Evolutionary conservation across 1,140 invertebrate species (phyloP), one percentile per base, ranked within the genome.

Genomic region (Agrilus planipennis): DNA sequence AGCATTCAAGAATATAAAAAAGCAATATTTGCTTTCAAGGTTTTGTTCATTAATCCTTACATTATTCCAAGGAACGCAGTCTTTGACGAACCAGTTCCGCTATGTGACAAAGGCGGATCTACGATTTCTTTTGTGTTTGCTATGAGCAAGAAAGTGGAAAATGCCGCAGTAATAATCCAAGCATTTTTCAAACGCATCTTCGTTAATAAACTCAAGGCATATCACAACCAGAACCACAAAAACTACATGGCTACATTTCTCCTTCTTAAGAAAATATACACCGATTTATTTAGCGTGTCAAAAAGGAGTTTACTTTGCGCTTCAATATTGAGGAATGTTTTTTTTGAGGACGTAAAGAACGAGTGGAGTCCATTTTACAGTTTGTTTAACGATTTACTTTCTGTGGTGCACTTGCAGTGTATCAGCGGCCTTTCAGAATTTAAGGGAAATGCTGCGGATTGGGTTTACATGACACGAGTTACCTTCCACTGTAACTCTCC

Each of bases 121-220:
- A 35, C 7, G 7, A 15, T 25, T 35, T 3, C n/a, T 14, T 19
- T 14, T 27, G 30, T 9, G 7, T 9, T 36, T 36, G 3, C 6
- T 3, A 43, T 43, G 40, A 38, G 34, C 1, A 47, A 47, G 34
- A 28, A 28, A n/a, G 32, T 43, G 35, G 37, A 55, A 37, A 40
- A 39, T 19, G 39, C 49, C 5, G 45, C 46, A 14, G 37, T 49
- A 14, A 54, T 40, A 29, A 44, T 57, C 9, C 49, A 52, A 25
- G 41, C 55, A 5, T 49, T 49, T 34, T 52, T 55, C 29, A 55
- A 52, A 41, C 22, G 40, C 7, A 19, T 49, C 7, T 50, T 46
- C 23, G 39, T 52, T 11, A 28, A 37, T 36, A 37, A 18, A 16
- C 14, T 54, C 3, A 29, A 46, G 20, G 41, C 37, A 15, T 16